Conservation (phyloP, 2,113 vertebrate species). For the Forbesichthys papilliferus region DNA sequence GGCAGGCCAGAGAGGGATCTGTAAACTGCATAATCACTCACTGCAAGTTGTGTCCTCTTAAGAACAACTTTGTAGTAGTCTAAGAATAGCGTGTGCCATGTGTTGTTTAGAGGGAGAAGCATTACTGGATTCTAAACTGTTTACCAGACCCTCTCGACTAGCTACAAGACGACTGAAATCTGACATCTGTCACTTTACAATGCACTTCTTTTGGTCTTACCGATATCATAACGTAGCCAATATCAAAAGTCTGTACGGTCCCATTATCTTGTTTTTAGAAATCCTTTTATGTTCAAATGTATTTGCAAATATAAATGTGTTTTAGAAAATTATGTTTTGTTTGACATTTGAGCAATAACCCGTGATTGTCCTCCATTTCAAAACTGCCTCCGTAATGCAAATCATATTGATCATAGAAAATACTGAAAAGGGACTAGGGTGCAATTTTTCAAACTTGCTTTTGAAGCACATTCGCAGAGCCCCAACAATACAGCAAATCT, state of each 20-base stretch:
- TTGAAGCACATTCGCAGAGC: constrained; percentile 64
- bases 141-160: not conserved
- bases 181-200: constrained; percentile 34
- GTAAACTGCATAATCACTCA: constrained; percentile 60
- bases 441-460: constrained; percentile 54
- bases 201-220: not conserved
- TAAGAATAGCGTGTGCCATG: constrained; percentile 25
- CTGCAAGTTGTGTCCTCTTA: constrained; percentile 53
- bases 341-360: constrained; percentile 25
- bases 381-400: constrained; percentile 42
- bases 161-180: constrained; percentile 16
- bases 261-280: constrained; percentile 2
- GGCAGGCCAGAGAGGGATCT: constrained; percentile 59
- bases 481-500: constrained; percentile 64
- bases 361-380: constrained; percentile 16
- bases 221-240: not conserved
- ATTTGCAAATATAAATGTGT: constrained; percentile 23
- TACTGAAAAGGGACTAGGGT: constrained; percentile 36
- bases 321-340: constrained; percentile 22
- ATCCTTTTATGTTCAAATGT: constrained; percentile 14
- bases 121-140: constrained; percentile 22
- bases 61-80: constrained; percentile 52
- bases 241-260: not conserved
- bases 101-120: constrained; percentile 26
- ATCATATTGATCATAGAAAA: constrained; percentile 48